A percentile compares a stretch with the other conserved stretches of the same genome.
phyloP scores from a whole-genome alignment of 2,888 invertebrate species.

The Eledone cirrhosa region DNA sequence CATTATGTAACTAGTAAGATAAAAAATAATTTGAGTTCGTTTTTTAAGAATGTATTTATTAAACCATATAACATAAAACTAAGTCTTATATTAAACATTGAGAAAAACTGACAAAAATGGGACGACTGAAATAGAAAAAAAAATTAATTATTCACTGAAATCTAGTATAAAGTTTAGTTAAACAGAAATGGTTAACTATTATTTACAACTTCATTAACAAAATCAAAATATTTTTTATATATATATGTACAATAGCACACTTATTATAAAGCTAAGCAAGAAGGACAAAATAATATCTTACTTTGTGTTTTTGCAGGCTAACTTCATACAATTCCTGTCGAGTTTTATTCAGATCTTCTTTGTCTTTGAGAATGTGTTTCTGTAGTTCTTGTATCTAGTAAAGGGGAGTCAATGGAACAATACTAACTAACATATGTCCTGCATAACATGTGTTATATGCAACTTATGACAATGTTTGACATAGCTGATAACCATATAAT shows the following conservation, averaged over 20 bases:
- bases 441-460: too few species aligned
- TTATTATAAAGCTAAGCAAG: neutral
- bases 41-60: too few species aligned
- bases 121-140: too few species aligned
- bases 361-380: slow-evolving; percentile 27
- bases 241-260: neutral
- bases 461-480: too few species aligned
- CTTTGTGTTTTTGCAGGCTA: slow-evolving; percentile 47
- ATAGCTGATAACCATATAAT: too few species aligned
- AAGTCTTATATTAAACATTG: too few species aligned
- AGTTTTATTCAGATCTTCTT: slow-evolving; percentile 30
- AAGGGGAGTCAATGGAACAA: neutral
- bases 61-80: too few species aligned
- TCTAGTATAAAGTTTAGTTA: too few species aligned
- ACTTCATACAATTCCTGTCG: slow-evolving; percentile 41
- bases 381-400: slow-evolving; percentile 20
- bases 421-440: neutral
- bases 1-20: too few species aligned
- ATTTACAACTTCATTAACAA: neutral
- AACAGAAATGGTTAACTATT: neutral
- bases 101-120: too few species aligned
- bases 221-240: neutral
- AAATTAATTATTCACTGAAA: too few species aligned
- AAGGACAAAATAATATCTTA: slow-evolving; percentile 32
- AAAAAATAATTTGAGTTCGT: too few species aligned